A percentile compares a stretch with the other conserved stretches of the same genome.
These are phyloP conservation scores for Drosophila picticornis DNA, from an alignment of 2,888 invertebrate genomes.

Conservation along the genomic window DNA sequence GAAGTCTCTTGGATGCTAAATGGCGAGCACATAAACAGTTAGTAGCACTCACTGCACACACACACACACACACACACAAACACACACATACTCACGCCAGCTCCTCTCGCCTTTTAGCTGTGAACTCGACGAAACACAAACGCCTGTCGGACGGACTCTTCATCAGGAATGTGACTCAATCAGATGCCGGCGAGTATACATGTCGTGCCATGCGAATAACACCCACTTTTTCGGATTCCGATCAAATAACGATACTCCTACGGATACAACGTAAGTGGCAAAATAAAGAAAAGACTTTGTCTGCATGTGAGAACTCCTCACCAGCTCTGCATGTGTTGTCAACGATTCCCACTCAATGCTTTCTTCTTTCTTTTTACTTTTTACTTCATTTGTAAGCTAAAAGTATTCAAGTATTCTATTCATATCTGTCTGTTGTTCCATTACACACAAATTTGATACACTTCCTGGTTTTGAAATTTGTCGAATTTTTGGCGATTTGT, in stretches of 20 bases:
- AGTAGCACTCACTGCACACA: constrained; percentile 49
- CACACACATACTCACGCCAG: neutral
- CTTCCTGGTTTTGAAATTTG: neutral
- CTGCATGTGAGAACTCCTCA: neutral
- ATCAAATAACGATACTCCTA: constrained; percentile 86
- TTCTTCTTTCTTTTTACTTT: neutral
- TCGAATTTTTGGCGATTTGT: constrained; percentile 15
- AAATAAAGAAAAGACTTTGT: neutral
- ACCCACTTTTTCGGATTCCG: constrained; percentile 86
- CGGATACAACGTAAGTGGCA: constrained; percentile 87
- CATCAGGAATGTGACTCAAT: constrained; percentile 86
- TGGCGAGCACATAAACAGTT: constrained; percentile 84
- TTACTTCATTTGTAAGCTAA: too few species aligned
- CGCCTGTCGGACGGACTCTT: constrained; percentile 86
- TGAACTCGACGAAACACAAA: constrained; percentile 85
- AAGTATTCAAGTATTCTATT: constrained; percentile 2
- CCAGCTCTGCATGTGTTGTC: constrained; percentile 1
- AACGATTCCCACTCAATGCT: neutral
- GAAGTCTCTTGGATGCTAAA: constrained; percentile 85
- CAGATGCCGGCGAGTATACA: constrained; percentile 87
- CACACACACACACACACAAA: neutral
- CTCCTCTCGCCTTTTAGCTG: constrained; percentile 57
- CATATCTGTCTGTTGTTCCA: constrained; percentile 1
- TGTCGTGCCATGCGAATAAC: constrained; percentile 87
- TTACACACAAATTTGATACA: neutral